Evolutionary conservation across 2,113 vertebrate genomes (phyloP).

Genomic region (Vulpes lagopus): DNA sequence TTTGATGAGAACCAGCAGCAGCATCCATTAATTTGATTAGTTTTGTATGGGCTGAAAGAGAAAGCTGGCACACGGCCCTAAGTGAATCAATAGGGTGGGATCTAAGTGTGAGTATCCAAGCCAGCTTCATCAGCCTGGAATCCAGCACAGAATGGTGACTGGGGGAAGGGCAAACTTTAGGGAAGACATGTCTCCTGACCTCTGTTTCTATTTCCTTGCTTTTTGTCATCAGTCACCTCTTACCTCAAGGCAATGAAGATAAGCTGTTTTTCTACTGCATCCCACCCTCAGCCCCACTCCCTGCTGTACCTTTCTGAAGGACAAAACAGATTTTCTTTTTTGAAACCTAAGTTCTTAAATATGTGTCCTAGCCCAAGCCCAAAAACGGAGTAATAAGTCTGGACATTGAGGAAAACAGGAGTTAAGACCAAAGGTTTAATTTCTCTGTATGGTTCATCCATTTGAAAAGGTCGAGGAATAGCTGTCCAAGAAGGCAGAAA

Average conservation of each 20-base stretch:
- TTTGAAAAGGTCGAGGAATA: not conserved
- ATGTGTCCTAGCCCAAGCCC: not conserved
- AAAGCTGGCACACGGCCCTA: conserved; percentile 24
- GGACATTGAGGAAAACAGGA: not conserved
- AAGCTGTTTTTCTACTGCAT: not conserved
- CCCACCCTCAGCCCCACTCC: not conserved
- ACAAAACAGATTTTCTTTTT: not conserved
- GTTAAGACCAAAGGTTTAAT: not conserved
- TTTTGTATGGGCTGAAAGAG: conserved; percentile 66
- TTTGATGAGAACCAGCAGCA: conserved; percentile 74
- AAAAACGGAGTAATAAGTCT: not conserved
- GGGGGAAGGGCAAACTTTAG: not conserved
- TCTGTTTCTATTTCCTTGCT: not conserved
- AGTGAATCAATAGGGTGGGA: conserved; percentile 52
- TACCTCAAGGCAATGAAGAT: not conserved
- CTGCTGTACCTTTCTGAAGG: not conserved
- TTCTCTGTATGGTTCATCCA: not conserved
- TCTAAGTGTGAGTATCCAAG: not conserved
- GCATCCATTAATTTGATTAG: conserved; percentile 78
- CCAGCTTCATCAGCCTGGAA: not conserved
- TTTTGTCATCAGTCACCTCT: not conserved
- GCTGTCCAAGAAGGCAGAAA: not conserved
- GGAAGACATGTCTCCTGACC: not conserved
- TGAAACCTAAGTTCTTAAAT: not conserved
- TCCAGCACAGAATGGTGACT: not conserved